A percentile compares a stretch with the other conserved stretches of the same genome.
phyloP scores from a whole-genome alignment of 1,140 invertebrate species.

The Lepidurus arcticus region DNA sequence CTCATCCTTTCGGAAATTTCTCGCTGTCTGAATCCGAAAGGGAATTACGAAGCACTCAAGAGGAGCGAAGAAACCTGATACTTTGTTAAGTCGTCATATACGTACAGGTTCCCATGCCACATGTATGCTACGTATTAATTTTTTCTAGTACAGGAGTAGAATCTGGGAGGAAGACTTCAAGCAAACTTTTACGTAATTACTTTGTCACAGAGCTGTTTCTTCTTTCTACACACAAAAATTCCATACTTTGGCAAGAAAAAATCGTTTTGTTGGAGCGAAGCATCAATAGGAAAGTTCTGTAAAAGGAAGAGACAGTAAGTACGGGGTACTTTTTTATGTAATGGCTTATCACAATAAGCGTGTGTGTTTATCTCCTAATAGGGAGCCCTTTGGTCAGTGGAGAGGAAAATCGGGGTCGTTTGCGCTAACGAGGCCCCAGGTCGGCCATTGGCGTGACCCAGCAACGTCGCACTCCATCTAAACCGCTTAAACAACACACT shows the following conservation, averaged over 20 bases:
- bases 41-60: background rate
- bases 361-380: constrained; percentile 6
- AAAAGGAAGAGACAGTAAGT: background rate
- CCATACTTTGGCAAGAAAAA: too few relatives aligned
- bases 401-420: constrained; percentile 15
- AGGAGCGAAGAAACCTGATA: background rate
- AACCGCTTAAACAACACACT: constrained; percentile 19
- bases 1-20: background rate
- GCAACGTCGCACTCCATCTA: constrained; percentile 20
- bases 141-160: too few relatives aligned
- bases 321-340: background rate
- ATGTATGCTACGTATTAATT: too few relatives aligned
- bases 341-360: constrained; percentile 21
- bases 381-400: constrained; percentile 16
- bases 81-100: background rate
- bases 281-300: background rate
- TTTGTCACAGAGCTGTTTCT: too few relatives aligned
- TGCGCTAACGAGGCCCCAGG: background rate
- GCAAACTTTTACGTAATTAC: too few relatives aligned
- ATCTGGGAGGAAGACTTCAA: too few relatives aligned
- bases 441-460: constrained; percentile 20
- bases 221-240: too few relatives aligned
- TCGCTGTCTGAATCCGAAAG: background rate
- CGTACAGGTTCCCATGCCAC: background rate
- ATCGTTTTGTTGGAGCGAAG: background rate